phyloP scores from a whole-genome alignment of 2,888 invertebrate genomes.

The Microctonus brassicae region DNA sequence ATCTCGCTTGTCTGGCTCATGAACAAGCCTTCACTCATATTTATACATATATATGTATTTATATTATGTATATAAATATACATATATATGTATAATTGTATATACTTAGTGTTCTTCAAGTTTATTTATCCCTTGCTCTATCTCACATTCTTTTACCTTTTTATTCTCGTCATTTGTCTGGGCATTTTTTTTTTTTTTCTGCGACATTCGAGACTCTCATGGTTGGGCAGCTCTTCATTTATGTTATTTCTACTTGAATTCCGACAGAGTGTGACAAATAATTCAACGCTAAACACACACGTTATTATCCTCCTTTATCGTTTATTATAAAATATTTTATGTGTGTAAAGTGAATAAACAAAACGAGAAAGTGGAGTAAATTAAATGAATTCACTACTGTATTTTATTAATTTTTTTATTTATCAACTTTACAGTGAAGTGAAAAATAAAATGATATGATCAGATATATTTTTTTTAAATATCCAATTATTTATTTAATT shows the following conservation, averaged over 20 bases:
- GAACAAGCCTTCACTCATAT: neutral
- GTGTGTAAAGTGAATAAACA: neutral
- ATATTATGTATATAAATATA: too few relatives aligned
- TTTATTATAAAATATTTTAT: conserved; percentile 23
- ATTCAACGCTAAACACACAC: conserved; percentile 16
- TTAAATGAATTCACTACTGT: neutral
- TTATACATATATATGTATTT: neutral
- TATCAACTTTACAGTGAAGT: neutral
- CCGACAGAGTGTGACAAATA: conserved; percentile 32
- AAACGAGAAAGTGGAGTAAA: neutral
- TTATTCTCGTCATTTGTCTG: conserved; percentile 21
- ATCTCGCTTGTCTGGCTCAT: conserved; percentile 2
- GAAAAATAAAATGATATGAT: neutral
- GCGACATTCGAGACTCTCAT: conserved; percentile 30
- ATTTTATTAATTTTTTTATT: too few relatives aligned
- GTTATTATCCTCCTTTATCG: neutral
- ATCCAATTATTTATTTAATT: conserved; percentile 7
- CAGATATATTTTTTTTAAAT: neutral
- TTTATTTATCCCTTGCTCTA: conserved; percentile 23
- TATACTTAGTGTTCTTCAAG: conserved; percentile 24
- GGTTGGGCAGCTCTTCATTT: conserved; percentile 1
- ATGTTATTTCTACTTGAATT: conserved; percentile 29
- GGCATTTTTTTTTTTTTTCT: conserved; percentile 40
- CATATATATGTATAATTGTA: neutral
- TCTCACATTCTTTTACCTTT: conserved; percentile 24